Percentiles rank a stretch among this genome's conserved stretches.
phyloP scores from a whole-genome alignment of 2,113 vertebrate genomes.

The Pedetes capensis region DNA sequence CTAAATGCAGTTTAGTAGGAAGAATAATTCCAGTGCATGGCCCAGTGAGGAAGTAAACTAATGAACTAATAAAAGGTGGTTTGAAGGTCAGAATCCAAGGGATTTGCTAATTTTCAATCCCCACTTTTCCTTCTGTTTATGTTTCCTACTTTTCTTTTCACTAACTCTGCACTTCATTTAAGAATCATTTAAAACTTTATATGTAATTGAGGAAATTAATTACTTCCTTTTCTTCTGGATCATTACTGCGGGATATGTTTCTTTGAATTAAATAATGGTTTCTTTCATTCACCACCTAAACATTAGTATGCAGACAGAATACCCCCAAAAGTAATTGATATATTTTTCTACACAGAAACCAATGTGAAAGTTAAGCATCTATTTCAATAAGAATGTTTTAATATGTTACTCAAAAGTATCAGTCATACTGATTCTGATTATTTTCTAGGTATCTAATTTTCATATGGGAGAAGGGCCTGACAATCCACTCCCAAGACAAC shows the following conservation, averaged over 20 bases:
- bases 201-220: conserved; percentile 3
- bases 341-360: background rate
- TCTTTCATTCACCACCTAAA: background rate
- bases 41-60: background rate
- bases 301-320: background rate
- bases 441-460: background rate
- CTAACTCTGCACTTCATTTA: background rate
- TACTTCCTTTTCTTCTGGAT: background rate
- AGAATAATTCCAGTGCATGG: background rate
- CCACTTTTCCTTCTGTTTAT: background rate
- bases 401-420: background rate
- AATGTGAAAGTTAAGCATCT: background rate
- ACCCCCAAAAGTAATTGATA: background rate
- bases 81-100: conserved; percentile 26
- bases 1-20: conserved; percentile 25
- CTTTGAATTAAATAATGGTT: background rate
- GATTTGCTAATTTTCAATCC: background rate
- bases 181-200: conserved; percentile 18
- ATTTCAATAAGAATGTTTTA: background rate
- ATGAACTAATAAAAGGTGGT: conserved; percentile 4
- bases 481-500: no score
- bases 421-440: background rate
- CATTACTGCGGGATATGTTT: background rate
- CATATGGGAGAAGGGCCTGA: no score
- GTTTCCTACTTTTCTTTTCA: background rate